Conservation (phyloP, 2,797 vertebrate species). For the Cyprinodon diabolis region DNA sequence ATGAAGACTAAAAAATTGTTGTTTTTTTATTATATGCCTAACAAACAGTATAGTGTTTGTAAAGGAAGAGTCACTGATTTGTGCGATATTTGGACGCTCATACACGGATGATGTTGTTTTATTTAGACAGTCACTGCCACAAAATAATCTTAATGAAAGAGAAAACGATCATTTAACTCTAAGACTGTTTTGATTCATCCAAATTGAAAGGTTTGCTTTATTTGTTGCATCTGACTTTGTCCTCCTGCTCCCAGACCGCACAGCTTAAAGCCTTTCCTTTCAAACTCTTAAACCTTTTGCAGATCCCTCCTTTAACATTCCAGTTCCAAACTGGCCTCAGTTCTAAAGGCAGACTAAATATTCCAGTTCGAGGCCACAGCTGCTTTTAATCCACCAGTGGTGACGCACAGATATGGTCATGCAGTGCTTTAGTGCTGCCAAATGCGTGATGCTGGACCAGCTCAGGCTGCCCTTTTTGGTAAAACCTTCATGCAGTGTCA, state of each 20-base stretch:
- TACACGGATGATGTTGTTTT: too few relatives aligned
- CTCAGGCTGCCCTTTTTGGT: not conserved
- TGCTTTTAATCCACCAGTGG: constrained; percentile 1
- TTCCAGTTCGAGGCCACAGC: constrained; percentile 9
- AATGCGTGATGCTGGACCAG: constrained; percentile 4
- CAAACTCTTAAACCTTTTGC: constrained; percentile 15
- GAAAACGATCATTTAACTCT: not conserved
- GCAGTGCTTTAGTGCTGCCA: constrained; percentile 1
- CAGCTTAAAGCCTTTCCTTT: constrained; percentile 12
- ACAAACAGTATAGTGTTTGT: too few relatives aligned
- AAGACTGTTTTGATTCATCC: not conserved
- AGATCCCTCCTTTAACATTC: constrained; percentile 19
- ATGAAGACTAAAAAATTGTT: too few relatives aligned
- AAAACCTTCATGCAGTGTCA: not conserved
- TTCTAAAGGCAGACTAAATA: constrained; percentile 5
- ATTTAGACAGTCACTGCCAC: too few relatives aligned
- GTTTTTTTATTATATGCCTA: too few relatives aligned
- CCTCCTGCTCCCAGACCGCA: not conserved
- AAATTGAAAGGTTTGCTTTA: not conserved
- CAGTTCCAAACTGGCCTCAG: not conserved
- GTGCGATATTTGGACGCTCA: too few relatives aligned
- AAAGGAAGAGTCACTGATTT: too few relatives aligned
- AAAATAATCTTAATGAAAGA: too few relatives aligned
- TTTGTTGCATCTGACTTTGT: not conserved
- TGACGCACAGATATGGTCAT: constrained; percentile 1